These are phyloP conservation scores for Dolichallabes microphthalmus DNA, from an alignment of 2,113 vertebrate genomes.

Conservation along the genomic window DNA sequence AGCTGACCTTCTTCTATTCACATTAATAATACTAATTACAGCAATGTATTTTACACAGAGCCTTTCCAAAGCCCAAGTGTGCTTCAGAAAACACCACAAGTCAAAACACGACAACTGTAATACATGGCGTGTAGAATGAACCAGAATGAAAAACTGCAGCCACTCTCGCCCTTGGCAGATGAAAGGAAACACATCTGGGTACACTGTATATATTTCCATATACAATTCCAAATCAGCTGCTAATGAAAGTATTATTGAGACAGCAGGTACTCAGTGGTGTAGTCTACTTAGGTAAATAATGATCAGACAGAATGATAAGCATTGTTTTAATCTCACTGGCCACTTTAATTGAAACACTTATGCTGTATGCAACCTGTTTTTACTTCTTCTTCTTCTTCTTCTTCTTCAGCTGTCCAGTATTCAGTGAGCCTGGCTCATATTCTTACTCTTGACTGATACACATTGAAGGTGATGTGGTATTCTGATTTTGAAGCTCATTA, in stretches of 20 bases:
- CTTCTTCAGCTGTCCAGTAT: not conserved
- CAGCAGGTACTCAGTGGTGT: not conserved
- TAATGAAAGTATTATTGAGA: not conserved
- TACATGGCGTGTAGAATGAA: not conserved
- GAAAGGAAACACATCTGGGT: not conserved
- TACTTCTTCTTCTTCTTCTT: not conserved
- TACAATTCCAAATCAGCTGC: not conserved
- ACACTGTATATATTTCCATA: not conserved
- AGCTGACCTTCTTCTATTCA: not conserved
- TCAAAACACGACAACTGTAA: not conserved
- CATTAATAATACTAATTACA: slow-evolving; percentile 20
- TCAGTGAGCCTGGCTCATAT: not conserved
- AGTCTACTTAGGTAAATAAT: not conserved
- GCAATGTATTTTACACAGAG: not conserved
- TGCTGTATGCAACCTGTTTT: not conserved
- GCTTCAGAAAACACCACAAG: not conserved
- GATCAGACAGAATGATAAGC: not conserved
- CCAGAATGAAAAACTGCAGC: not conserved
- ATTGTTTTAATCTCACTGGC: not conserved
- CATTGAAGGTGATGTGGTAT: not conserved
- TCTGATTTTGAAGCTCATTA: not conserved
- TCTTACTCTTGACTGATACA: not conserved
- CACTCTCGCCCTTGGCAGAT: not conserved
- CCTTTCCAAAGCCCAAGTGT: slow-evolving; percentile 8
- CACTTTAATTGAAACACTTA: not conserved